These are phyloP conservation scores for Nebria brevicollis DNA, from an alignment of 2,888 invertebrate species.

Conservation along the genomic window DNA sequence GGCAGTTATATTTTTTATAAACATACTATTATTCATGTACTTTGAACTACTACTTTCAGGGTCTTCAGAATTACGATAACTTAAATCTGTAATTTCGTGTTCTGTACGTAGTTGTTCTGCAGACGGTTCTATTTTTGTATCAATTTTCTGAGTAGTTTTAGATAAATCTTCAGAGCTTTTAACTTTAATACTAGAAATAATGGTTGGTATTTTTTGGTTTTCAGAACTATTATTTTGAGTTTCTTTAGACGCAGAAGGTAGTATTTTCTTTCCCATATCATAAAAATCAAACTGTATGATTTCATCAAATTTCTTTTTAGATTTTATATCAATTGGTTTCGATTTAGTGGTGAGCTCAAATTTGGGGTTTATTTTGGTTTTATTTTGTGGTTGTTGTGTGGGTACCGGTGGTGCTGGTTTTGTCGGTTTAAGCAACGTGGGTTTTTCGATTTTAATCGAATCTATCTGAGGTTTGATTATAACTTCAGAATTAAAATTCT, in stretches of 20 bases:
- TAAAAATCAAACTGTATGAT: not conserved
- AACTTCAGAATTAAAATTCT: not conserved
- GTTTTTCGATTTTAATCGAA: not conserved
- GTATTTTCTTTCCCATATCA: not conserved
- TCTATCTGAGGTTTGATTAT: not conserved
- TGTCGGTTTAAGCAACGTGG: not conserved
- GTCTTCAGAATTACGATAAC: not conserved
- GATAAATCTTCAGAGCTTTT: too few relatives aligned
- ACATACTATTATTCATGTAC: conserved; percentile 11
- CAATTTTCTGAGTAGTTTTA: not conserved
- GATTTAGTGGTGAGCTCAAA: not conserved
- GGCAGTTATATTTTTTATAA: not conserved
- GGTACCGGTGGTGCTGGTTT: not conserved
- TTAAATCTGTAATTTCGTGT: too few relatives aligned
- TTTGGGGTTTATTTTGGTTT: not conserved
- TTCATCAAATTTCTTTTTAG: not conserved
- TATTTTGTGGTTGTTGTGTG: not conserved
- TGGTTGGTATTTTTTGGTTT: not conserved
- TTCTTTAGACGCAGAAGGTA: not conserved
- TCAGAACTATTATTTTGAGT: not conserved
- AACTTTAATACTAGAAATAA: not conserved
- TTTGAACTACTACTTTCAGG: conserved; percentile 17
- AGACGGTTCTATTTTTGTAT: not conserved
- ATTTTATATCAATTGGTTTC: not conserved
- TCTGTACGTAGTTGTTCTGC: not conserved